Percentiles rank a stretch among this genome's conserved stretches.
Conservation (phyloP, 2,888 invertebrate species). For the Folsomia candida region DNA sequence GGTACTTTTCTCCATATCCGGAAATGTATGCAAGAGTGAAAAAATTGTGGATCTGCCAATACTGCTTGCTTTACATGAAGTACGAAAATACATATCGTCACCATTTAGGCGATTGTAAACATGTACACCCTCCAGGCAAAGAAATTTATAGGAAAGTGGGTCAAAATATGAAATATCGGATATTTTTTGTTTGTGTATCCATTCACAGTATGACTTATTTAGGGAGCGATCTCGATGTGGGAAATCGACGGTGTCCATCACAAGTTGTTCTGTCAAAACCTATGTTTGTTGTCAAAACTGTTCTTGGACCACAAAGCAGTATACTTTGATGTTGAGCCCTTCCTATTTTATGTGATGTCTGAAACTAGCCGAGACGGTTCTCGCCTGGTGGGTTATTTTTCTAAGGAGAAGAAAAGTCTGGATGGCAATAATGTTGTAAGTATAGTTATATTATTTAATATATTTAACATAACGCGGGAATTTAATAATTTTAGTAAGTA, state of each 20-base stretch:
- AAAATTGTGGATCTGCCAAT: slow-evolving; percentile 93
- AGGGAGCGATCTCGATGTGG: slow-evolving; percentile 59
- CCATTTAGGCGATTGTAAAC: slow-evolving; percentile 58
- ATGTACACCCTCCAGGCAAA: slow-evolving; percentile 61
- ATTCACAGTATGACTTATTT: background rate
- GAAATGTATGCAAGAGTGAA: slow-evolving; percentile 92
- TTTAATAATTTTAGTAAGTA: too few relatives aligned
- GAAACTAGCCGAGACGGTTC: slow-evolving; percentile 59
- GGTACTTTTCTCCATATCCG: slow-evolving; percentile 99
- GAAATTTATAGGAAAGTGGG: slow-evolving; percentile 61
- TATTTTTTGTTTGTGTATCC: background rate
- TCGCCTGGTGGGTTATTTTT: slow-evolving; percentile 61
- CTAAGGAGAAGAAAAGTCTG: slow-evolving; percentile 62
- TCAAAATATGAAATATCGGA: background rate
- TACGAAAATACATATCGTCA: slow-evolving; percentile 79
- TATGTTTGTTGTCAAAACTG: slow-evolving; percentile 62
- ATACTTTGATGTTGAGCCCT: slow-evolving; percentile 63
- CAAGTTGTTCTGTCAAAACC: slow-evolving; percentile 63
- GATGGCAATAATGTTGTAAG: slow-evolving; percentile 58
- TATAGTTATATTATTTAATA: too few relatives aligned
- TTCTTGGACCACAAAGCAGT: slow-evolving; percentile 64
- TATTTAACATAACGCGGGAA: too few relatives aligned
- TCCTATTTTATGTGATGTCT: slow-evolving; percentile 61
- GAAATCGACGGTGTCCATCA: slow-evolving; percentile 63
- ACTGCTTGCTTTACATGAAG: slow-evolving; percentile 93